These are phyloP conservation scores for Ranitomeya variabilis DNA, from an alignment of 2,113 vertebrate species.

Conservation along the genomic window DNA sequence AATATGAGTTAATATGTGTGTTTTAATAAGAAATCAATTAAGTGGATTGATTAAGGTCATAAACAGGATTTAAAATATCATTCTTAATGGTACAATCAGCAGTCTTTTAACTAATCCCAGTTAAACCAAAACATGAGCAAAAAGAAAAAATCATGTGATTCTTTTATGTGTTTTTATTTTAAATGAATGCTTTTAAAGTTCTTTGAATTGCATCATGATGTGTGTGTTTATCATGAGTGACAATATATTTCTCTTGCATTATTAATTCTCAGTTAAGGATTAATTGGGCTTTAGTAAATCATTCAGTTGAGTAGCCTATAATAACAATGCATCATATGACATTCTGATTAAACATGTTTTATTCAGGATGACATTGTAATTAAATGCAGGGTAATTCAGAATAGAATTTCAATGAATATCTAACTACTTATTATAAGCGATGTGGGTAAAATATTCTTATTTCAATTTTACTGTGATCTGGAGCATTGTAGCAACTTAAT, in stretches of 20 bases:
- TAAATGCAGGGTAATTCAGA: constrained; percentile 6
- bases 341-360: constrained; percentile 1
- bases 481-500: not conserved
- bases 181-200: not conserved
- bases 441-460: not conserved
- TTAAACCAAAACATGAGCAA: not conserved
- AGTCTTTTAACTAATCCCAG: not conserved
- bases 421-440: not conserved
- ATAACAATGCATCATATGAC: not conserved
- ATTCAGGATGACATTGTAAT: constrained; percentile 19
- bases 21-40: not conserved
- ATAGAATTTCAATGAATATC: constrained; percentile 19
- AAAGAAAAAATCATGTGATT: not conserved
- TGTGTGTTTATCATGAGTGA: not conserved
- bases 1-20: not conserved
- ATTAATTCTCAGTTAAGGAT: not conserved
- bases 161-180: not conserved
- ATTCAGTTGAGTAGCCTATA: not conserved
- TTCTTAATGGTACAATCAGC: not conserved
- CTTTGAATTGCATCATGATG: not conserved
- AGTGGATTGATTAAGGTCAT: not conserved
- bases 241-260: constrained; percentile 17
- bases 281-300: constrained; percentile 1
- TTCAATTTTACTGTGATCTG: not conserved
- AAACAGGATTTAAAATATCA: not conserved